These are phyloP conservation scores for Ferdinandea cuprea DNA, from an alignment of 2,888 invertebrate genomes.

Conservation along the genomic window DNA sequence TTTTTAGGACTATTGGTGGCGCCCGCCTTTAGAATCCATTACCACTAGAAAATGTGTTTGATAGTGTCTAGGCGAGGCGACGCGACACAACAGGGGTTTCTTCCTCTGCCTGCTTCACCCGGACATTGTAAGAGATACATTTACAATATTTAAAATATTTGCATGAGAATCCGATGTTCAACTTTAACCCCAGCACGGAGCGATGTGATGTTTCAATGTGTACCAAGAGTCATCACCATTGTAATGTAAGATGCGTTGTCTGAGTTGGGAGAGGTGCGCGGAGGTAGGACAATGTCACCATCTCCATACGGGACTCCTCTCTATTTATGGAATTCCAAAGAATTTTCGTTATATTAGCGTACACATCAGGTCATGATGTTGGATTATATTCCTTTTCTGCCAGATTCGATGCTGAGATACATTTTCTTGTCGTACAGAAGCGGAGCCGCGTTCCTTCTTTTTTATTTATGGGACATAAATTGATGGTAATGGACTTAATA, in stretches of 20 bases:
- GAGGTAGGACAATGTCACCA: neutral
- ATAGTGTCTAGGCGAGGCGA: neutral
- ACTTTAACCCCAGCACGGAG: conserved; percentile 17
- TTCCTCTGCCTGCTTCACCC: too few relatives aligned
- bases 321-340: conserved; percentile 30
- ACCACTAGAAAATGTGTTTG: conserved; percentile 3
- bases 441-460: conserved; percentile 5
- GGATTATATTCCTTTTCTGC: neutral
- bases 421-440: neutral
- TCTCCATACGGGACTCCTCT: neutral
- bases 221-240: neutral
- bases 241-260: conserved; percentile 7
- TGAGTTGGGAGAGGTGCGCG: neutral
- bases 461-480: conserved; percentile 61
- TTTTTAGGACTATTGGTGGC: conserved; percentile 41
- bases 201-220: conserved; percentile 24
- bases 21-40: conserved; percentile 33
- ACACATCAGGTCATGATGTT: conserved; percentile 28
- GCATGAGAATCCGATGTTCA: conserved; percentile 8
- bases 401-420: neutral
- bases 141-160: conserved; percentile 1
- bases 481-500: conserved; percentile 61
- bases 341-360: neutral
- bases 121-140: neutral
- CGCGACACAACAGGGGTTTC: too few relatives aligned